These are phyloP conservation scores for Artibeus jamaicensis DNA, from an alignment of 2,797 vertebrate species.

Conservation along the genomic window DNA sequence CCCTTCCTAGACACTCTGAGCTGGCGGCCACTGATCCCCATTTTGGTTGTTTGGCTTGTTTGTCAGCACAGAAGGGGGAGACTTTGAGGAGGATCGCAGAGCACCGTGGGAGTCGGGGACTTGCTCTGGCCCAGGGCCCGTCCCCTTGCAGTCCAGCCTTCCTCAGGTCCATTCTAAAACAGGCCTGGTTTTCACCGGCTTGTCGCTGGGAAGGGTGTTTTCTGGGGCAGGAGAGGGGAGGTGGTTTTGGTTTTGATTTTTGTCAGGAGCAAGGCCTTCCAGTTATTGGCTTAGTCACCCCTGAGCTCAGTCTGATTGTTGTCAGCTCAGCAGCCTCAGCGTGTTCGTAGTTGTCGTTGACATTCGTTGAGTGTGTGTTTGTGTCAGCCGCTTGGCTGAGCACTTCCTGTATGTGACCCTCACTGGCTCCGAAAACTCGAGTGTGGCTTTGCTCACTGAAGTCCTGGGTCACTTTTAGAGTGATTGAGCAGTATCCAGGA, in stretches of 20 bases:
- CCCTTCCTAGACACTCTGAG: neutral
- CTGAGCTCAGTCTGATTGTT: neutral
- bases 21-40: neutral
- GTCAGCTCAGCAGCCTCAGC: neutral
- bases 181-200: neutral
- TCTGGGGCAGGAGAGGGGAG: no score
- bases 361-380: no score
- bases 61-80: neutral
- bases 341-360: accelerated
- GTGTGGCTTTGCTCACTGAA: neutral
- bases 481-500: neutral
- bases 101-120: neutral
- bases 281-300: neutral
- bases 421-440: neutral
- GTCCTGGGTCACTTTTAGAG: neutral
- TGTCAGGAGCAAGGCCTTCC: neutral
- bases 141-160: no score
- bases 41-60: neutral
- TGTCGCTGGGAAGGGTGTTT: neutral
- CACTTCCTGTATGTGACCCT: no score
- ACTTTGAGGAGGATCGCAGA: neutral
- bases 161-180: neutral
- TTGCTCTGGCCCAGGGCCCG: neutral
- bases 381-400: neutral
- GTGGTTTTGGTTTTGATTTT: neutral